Percentiles rank a stretch among this genome's conserved stretches.
Conservation (phyloP, 2,888 invertebrate species). For the Rotaria sp. region DNA sequence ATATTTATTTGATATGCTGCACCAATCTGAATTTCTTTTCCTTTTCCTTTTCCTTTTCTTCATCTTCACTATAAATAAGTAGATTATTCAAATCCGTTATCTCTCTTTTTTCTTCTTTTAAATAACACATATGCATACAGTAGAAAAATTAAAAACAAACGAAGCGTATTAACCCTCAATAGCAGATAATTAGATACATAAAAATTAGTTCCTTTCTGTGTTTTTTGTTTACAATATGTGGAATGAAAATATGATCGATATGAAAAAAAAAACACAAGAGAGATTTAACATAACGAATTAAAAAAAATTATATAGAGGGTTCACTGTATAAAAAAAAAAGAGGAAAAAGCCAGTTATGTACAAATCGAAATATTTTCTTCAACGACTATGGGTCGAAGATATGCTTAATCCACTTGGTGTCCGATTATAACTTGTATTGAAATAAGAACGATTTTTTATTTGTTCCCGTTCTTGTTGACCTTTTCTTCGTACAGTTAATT, state of each 20-base stretch:
- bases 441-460: neutral
- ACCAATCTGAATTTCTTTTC: neutral
- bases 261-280: neutral
- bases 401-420: neutral
- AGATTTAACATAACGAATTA: neutral
- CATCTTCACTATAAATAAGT: neutral
- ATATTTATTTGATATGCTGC: neutral
- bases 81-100: neutral
- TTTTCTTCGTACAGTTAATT: conserved; percentile 12
- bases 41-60: neutral
- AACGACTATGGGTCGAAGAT: conserved; percentile 5
- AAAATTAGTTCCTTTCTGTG: neutral
- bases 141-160: neutral
- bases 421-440: neutral
- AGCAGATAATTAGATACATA: neutral
- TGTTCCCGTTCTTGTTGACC: neutral
- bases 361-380: neutral
- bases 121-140: neutral
- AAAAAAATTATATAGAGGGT: neutral
- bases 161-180: neutral
- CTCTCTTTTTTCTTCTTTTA: neutral
- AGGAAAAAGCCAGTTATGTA: neutral
- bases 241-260: conserved; percentile 1
- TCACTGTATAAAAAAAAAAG: neutral
- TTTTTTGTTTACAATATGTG: neutral